Base-by-base conservation (phyloP, 1,140 invertebrate genomes). In the Brachionus plicatilis region DNA sequence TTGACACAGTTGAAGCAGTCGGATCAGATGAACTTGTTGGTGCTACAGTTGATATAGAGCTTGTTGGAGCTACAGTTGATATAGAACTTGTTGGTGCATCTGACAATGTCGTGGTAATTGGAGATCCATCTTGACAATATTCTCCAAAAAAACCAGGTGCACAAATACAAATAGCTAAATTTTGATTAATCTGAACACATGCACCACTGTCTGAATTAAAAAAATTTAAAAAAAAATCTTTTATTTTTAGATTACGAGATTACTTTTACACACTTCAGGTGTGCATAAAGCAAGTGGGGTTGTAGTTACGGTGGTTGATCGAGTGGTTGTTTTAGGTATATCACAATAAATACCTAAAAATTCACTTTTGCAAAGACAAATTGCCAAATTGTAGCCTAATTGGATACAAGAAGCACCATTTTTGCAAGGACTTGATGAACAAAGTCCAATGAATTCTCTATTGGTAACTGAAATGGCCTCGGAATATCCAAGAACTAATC, bases 311-410 rank as follows among this genome's bases (percentile, higher is more conserved):
- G 37, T 20, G n/a, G 29, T 60, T 8, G 20, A 43, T 72, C 37
- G 14, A 17, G 68, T 72, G 6, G 68, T 72, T 20, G 29, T 72
- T 9, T 24, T 29, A 7, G 68, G 68, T 41, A 72, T 17, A 17
- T 72, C 68, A 72, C 68, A 72, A 41, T 43, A 72, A 24, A 72
- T 41, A 2, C 76, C 76, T 24, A 29, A 53, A 27, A 53, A 56
- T 29, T 11, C 47, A 60, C 17, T 29, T 17, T 17, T 8, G 53
- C 76, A 80, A 7, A 80, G n/a, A 41, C 76, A 80, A 20, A 50
- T 53, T 11, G 76, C 76, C 45, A 80, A 80, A 80, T 80, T 80
- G 76, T 27, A 56, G 50, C 76, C 76, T 33, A 65, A 56, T 56
- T 56, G 50, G 14, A 56, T 4, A 20, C 76, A 80, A 17, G n/a